Conservation (phyloP, 2,888 invertebrate species). For the Tortrix viridana region DNA sequence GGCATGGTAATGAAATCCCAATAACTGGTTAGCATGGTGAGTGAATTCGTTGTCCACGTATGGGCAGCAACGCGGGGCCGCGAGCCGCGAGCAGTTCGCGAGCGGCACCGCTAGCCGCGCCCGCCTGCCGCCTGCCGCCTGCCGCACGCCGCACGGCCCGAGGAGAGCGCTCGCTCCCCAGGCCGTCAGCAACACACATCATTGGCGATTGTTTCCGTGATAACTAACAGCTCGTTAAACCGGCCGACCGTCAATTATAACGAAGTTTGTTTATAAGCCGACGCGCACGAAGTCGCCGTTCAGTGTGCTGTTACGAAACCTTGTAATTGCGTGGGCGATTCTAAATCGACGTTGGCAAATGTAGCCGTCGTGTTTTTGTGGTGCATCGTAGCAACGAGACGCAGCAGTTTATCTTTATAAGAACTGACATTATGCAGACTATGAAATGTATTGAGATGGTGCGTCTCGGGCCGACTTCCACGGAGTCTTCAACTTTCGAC, state of each 20-base stretch:
- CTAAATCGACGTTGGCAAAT: slow-evolving; percentile 69
- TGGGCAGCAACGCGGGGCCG: slow-evolving; percentile 49
- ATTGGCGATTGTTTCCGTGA: slow-evolving; percentile 50
- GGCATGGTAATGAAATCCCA: background rate
- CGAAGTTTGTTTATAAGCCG: slow-evolving; percentile 71
- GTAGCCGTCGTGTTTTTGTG: slow-evolving; percentile 59
- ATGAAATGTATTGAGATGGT: slow-evolving; percentile 81
- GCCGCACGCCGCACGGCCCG: too few species aligned
- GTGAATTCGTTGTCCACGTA: slow-evolving; percentile 52
- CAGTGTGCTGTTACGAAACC: slow-evolving; percentile 68
- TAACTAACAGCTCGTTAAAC: slow-evolving; percentile 57
- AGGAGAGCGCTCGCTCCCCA: slow-evolving; percentile 40
- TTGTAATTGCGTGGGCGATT: slow-evolving; percentile 73
- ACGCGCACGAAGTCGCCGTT: slow-evolving; percentile 56
- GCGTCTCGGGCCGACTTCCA: slow-evolving; percentile 64
- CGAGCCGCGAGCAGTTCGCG: slow-evolving; percentile 56
- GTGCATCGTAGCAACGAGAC: slow-evolving; percentile 48
- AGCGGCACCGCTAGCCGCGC: slow-evolving; percentile 61
- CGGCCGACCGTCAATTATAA: slow-evolving; percentile 50
- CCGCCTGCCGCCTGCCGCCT: slow-evolving; percentile 56
- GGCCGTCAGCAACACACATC: slow-evolving; percentile 46
- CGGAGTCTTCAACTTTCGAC: slow-evolving; percentile 69
- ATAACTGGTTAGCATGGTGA: slow-evolving; percentile 10
- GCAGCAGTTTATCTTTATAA: slow-evolving; percentile 35
- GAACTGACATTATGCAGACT: slow-evolving; percentile 65